Evolutionary conservation across 2,113 vertebrate species (phyloP), one percentile per base, ranked within the genome.

Genomic region (Macquaria australasica): DNA sequence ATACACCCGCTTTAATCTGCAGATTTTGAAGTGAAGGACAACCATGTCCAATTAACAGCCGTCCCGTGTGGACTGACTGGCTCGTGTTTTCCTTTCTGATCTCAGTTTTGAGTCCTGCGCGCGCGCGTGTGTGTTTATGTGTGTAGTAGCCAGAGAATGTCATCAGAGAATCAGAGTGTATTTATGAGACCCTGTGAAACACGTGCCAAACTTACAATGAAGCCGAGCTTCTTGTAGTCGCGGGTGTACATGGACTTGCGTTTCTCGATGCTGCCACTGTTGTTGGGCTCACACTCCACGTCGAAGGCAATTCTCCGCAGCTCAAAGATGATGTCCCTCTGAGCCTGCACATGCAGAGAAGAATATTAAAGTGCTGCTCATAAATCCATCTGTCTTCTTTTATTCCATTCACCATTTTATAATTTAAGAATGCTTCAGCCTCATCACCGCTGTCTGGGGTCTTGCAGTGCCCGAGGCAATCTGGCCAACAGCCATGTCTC

Each of bases 171-270:
- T 1, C n/a, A n/a, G 5, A 28, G 23, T 6, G 8, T 10, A 55
- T 45, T 53, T 0, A 68, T 7, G 34, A 64, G 25, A 55, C n/a
- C 28, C 28, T 58, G 21, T 43, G 21, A 45, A 63, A 82, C 25
- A 76, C 18, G 45, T 0, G 25, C 23, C 64, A 31, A 25, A 97
- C 98, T 98, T 83, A 99, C 98, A 48, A 99, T 99, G 89, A 99
- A 99, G 73, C 98, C 98, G 6, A 99, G 97, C 64, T 99, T 99
- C 89, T 99, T 99, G 81, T 99, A 99, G 95, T 99, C 98, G 21
- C 98, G 96, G 0, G 98, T 99, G 92, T 99, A 99, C 98, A 99
- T 99, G 81, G 98, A 99, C 91, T 99, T 99, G 93, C 98, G 96
- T 64, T 99, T 99, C 94, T 99, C 98, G 59, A 97, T 97, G 87